Percentiles rank a stretch among this genome's conserved stretches.
These are phyloP conservation scores for Hemithea aestivaria DNA, from an alignment of 2,888 invertebrate genomes.

Conservation along the genomic window DNA sequence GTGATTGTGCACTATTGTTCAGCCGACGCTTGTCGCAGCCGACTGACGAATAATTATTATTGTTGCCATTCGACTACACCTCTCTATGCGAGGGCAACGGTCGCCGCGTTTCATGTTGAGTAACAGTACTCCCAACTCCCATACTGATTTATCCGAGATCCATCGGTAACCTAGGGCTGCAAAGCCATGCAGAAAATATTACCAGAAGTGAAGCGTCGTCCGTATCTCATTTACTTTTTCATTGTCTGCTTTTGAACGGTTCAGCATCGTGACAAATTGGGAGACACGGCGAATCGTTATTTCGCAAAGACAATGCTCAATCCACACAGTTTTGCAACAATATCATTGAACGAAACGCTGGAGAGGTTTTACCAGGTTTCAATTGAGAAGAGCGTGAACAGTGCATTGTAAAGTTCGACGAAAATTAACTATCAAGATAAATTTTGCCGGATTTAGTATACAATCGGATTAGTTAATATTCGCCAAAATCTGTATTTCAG, in stretches of 20 bases:
- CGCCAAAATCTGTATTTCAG: no score
- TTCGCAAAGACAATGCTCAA: constrained; percentile 22
- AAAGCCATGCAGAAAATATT: no score
- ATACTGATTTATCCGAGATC: constrained; percentile 39
- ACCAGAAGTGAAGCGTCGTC: constrained; percentile 7
- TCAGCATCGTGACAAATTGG: constrained; percentile 16
- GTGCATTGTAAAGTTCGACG: no score
- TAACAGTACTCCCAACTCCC: constrained; percentile 50
- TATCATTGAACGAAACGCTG: constrained; percentile 9
- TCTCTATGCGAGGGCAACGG: constrained; percentile 29
- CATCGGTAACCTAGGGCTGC: constrained; percentile 14
- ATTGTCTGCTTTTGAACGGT: constrained; percentile 20
- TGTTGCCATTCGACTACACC: constrained; percentile 42
- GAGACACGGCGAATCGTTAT: constrained; percentile 19
- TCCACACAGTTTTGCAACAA: constrained; percentile 26
- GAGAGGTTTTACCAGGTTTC: constrained; percentile 20
- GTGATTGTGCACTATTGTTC: constrained; percentile 72
- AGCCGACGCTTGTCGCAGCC: constrained; percentile 40
- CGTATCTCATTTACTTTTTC: no score
- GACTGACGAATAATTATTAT: constrained; percentile 49
- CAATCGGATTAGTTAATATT: no score
- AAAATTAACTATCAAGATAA: no score
- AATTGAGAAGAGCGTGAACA: constrained; percentile 36
- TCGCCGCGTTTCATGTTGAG: constrained; percentile 31
- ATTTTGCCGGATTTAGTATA: no score